Base-by-base conservation (phyloP, 2,113 vertebrate genomes). In the Salvelinus alpinus region DNA sequence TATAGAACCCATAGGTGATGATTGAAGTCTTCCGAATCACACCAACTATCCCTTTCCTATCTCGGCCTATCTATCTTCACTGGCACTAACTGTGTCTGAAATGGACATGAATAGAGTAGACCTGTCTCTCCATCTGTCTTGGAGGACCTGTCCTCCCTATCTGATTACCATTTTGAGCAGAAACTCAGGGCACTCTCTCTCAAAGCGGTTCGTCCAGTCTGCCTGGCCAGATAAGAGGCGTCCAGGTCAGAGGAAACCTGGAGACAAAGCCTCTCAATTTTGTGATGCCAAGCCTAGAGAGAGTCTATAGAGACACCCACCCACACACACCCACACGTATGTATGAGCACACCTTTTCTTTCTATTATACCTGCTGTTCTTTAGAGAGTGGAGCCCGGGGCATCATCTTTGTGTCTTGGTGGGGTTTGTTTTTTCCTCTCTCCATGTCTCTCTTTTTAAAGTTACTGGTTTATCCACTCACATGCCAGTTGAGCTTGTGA, bases 101-200 rank as follows among this genome's bases (percentile, higher is more conserved):
- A 62, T 22, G 64, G 38, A 78, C 74, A 70, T 60, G 48, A 60
- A 82, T 71, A 71, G 72, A 76, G 48, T 54, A 54, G 48, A 3
- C 16, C 51, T 4, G 51, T 16, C 51, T 54, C 3, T 54, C 14
- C 51, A 54, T 18, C 51, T 54, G 16, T 54, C 51, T 54, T 14
- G 3, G 51, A 54, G 51, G 51, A 54, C 16, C 51, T 54, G 51
- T 54, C 14, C 16, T 18, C 51, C 51, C 51, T 44, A 18, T 54
- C 14, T 16, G 3, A 54, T 54, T 18, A 54, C 51, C 51, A 54
- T 54, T 4, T 54, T 18, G 16, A 16, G 9, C 38, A 9, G 38
- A 44, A 44, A 14, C 51, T 54, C 16, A 18, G 4, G 51, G 51
- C 51, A 16, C 48, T 51, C 11, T 51, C 3, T 51, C 3, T 51